Conservation (phyloP, 2,888 invertebrate genomes). For the Dynastes hyllus region DNA sequence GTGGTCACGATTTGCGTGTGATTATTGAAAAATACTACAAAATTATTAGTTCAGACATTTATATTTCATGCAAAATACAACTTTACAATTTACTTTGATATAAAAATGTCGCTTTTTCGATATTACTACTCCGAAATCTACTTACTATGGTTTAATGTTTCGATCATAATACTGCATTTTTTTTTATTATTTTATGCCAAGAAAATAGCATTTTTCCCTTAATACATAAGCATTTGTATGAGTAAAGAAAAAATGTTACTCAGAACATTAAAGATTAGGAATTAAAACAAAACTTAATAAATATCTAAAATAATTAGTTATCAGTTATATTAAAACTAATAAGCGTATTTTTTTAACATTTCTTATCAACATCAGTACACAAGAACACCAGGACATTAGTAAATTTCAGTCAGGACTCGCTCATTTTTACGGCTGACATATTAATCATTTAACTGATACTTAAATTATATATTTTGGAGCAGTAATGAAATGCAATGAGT, state of each 20-base stretch:
- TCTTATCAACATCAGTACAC: conserved; percentile 24
- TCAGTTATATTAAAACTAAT: conserved; percentile 41
- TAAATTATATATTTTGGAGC: conserved; percentile 82
- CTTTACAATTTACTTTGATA: conserved; percentile 30
- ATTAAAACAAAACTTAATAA: conserved; percentile 31
- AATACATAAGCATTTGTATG: conserved; percentile 8
- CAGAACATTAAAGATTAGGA: conserved; percentile 9
- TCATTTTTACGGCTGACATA: conserved; percentile 9
- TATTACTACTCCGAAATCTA: conserved; percentile 18
- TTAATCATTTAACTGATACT: conserved; percentile 54
- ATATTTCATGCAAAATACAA: conserved; percentile 41
- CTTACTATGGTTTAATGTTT: conserved; percentile 8
- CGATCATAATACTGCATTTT: conserved; percentile 29
- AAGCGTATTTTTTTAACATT: conserved; percentile 40
- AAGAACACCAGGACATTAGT: conserved; percentile 35
- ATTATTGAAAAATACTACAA: too few species aligned
- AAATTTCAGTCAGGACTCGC: conserved; percentile 23
- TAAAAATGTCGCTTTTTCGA: conserved; percentile 15
- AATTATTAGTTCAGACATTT: conserved; percentile 6
- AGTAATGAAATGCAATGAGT: conserved; percentile 84
- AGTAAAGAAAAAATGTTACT: conserved; percentile 26
- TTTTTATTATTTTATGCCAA: conserved; percentile 14
- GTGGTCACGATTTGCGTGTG: too few species aligned
- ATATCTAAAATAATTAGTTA: conserved; percentile 37
- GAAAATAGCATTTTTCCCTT: conserved; percentile 14